Conservation (phyloP, 2,888 invertebrate genomes). For the Dicyrtomina minuta region DNA sequence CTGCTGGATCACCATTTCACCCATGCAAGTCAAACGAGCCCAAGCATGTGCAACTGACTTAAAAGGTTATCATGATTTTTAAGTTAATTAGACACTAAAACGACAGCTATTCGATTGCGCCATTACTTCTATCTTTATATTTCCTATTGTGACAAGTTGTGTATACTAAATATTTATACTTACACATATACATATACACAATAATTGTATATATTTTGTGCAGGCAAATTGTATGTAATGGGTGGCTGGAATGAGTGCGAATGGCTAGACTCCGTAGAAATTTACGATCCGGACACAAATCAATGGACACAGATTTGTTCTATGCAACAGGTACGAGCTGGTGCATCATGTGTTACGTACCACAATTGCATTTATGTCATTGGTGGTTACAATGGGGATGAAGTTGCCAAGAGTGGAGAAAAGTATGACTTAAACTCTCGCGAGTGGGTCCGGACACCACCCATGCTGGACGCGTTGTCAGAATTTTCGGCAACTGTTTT, state of each 20-base stretch:
- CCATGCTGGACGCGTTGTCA: constrained; percentile 88
- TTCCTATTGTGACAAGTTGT: too few species aligned
- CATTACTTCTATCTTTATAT: too few species aligned
- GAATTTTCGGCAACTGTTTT: constrained; percentile 91
- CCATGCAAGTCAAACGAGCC: not conserved
- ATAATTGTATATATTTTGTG: too few species aligned
- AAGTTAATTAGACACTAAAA: too few species aligned
- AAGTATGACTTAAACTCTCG: constrained; percentile 77
- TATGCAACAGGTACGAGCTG: constrained; percentile 56
- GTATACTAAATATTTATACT: too few species aligned
- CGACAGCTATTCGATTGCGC: too few species aligned
- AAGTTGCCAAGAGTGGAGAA: constrained; percentile 85
- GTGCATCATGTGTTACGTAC: constrained; percentile 85
- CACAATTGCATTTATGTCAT: constrained; percentile 70
- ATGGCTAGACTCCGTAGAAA: not conserved
- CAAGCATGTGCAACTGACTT: constrained; percentile 4
- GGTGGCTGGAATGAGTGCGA: not conserved
- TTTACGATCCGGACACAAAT: not conserved
- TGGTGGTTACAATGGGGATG: constrained; percentile 80
- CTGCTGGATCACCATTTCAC: not conserved
- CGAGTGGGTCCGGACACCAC: constrained; percentile 77
- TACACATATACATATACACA: too few species aligned
- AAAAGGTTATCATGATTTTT: too few species aligned
- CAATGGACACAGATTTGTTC: not conserved
- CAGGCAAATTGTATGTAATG: not conserved